Conservation (phyloP, 2,113 vertebrate species). For the Rhea pennata region DNA sequence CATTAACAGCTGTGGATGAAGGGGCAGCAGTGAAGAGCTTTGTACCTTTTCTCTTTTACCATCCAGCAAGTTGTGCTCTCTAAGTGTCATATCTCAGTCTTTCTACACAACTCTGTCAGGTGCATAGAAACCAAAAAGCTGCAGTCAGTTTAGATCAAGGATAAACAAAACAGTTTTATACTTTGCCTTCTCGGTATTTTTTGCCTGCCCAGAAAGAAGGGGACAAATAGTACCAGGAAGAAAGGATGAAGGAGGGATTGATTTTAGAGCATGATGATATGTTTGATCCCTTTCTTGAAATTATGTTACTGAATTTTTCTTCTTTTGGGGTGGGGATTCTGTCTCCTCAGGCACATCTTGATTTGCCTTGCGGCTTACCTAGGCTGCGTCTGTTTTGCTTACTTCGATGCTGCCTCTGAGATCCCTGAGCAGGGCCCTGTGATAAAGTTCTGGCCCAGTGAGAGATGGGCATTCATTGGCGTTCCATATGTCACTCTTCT, state of each 20-base stretch:
- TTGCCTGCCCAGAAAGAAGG: background rate
- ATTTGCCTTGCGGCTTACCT: conserved; percentile 96
- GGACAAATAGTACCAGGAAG: background rate
- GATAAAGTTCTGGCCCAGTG: conserved; percentile 97
- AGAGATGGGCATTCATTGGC: conserved; percentile 97
- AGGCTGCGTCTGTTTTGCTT: conserved; percentile 97
- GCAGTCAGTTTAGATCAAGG: background rate
- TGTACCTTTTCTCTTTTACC: background rate
- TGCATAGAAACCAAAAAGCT: background rate
- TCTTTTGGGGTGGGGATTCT: fast-evolving
- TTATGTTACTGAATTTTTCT: background rate
- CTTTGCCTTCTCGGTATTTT: background rate
- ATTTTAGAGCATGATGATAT: background rate
- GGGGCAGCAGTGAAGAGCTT: background rate
- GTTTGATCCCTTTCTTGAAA: background rate
- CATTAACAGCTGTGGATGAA: background rate
- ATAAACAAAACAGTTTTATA: background rate
- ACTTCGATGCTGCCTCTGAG: conserved; percentile 93
- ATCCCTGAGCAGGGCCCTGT: conserved; percentile 95
- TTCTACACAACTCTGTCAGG: background rate
- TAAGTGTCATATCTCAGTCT: background rate
- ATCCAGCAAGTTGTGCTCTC: background rate
- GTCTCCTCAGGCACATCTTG: conserved; percentile 89
- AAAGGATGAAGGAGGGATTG: background rate
- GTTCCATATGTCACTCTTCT: conserved; percentile 93